A percentile compares a stretch with the other conserved stretches of the same genome.
phyloP scores from a whole-genome alignment of 1,140 invertebrate genomes.

The Phenacoccus solenopsis region DNA sequence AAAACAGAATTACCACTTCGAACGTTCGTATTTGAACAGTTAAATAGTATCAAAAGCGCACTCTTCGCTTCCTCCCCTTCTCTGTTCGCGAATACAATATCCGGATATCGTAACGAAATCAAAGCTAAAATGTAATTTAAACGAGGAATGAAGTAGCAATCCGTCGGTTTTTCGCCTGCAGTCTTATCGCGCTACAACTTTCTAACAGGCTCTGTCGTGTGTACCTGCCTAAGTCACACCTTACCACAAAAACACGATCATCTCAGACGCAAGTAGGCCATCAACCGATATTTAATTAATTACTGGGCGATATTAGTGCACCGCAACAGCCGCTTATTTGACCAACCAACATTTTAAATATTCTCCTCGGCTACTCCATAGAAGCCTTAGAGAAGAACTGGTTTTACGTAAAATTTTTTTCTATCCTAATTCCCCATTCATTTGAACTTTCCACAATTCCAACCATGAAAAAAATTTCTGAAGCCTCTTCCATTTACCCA shows the following conservation, averaged over 20 bases:
- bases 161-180: background rate
- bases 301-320: background rate
- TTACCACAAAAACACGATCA: background rate
- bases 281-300: background rate
- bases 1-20: no score
- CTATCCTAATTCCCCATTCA: no score
- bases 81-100: background rate
- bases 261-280: background rate
- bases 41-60: no score
- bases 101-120: background rate
- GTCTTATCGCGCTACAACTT: background rate
- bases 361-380: no score
- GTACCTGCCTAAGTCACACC: background rate
- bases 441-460: no score
- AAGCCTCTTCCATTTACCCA: no score
- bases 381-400: no score
- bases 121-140: background rate
- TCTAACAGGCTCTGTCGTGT: background rate
- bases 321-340: no score
- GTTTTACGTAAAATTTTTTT: no score
- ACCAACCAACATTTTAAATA: no score
- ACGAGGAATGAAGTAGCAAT: background rate
- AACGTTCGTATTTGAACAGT: no score
- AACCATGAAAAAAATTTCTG: no score
- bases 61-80: background rate